A percentile compares a stretch with the other conserved stretches of the same genome.
These are phyloP conservation scores for Aulostomus chinensis DNA, from an alignment of 2,797 vertebrate genomes.

Conservation along the genomic window DNA sequence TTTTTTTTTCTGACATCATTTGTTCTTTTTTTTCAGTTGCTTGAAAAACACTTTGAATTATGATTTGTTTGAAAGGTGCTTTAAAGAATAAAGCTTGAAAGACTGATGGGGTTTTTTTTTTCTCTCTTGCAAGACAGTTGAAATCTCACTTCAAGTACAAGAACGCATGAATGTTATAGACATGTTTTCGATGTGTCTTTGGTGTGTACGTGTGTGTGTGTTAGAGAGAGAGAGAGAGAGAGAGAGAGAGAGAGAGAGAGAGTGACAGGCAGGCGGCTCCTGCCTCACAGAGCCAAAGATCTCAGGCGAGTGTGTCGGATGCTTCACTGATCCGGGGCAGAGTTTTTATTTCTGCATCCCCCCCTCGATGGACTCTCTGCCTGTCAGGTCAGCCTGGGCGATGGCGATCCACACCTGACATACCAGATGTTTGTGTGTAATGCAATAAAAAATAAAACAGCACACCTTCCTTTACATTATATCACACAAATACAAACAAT, in stretches of 20 bases:
- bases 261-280: constrained; percentile 63
- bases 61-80: too few species aligned
- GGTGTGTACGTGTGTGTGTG: constrained; percentile 15
- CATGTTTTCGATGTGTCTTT: constrained; percentile 25
- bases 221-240: too few species aligned
- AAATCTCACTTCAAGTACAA: neutral
- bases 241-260: constrained; percentile 55
- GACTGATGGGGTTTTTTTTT: too few species aligned
- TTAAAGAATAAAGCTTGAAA: too few species aligned
- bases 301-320: constrained; percentile 64
- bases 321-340: constrained; percentile 74
- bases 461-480: too few species aligned
- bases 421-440: constrained; percentile 6
- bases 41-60: too few species aligned
- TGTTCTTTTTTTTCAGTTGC: too few species aligned
- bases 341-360: constrained; percentile 68
- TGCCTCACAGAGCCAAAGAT: constrained; percentile 58
- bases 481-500: too few species aligned
- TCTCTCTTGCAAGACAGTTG: neutral
- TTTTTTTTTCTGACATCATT: too few species aligned
- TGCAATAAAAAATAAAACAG: neutral
- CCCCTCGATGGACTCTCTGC: constrained; percentile 51
- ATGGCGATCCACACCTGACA: constrained; percentile 46
- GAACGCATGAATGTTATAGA: neutral
- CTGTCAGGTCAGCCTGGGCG: constrained; percentile 58